Conservation (phyloP, 2,888 invertebrate species). For the Hoplodrina blanda region DNA sequence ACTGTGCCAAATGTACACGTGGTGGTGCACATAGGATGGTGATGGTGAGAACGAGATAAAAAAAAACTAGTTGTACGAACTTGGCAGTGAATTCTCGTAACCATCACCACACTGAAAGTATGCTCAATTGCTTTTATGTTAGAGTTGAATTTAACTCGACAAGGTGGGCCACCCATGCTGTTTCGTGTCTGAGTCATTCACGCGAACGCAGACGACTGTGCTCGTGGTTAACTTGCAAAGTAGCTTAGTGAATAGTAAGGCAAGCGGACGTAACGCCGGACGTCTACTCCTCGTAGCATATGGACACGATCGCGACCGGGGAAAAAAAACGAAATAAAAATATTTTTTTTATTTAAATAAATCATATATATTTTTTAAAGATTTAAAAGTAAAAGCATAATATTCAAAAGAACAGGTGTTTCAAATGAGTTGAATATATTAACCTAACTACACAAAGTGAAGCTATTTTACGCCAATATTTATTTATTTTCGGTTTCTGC, state of each 20-base stretch:
- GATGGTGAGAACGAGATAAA: constrained; percentile 77
- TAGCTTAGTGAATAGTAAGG: constrained; percentile 82
- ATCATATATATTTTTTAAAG: constrained; percentile 7
- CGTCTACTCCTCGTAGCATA: constrained; percentile 73
- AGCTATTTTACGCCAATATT: constrained; percentile 64
- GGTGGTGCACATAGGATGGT: constrained; percentile 69
- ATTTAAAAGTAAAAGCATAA: not conserved
- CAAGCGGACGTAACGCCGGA: constrained; percentile 76
- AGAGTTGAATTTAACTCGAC: constrained; percentile 61
- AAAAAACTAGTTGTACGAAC: constrained; percentile 87
- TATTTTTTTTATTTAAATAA: not conserved
- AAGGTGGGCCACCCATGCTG: constrained; percentile 65
- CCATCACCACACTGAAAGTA: constrained; percentile 50
- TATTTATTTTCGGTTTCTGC: constrained; percentile 69
- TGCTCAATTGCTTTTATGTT: constrained; percentile 19
- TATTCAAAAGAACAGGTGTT: constrained; percentile 45
- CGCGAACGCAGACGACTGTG: constrained; percentile 79
- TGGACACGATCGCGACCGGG: constrained; percentile 74
- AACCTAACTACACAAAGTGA: constrained; percentile 75
- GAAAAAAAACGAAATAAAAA: constrained; percentile 35
- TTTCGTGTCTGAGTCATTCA: constrained; percentile 73
- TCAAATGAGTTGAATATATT: constrained; percentile 76
- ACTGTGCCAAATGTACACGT: constrained; percentile 80
- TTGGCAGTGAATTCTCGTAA: constrained; percentile 84
- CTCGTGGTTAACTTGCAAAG: constrained; percentile 81